Conservation (phyloP, 2,888 invertebrate genomes). For the Lamellibrachia satsuma region DNA sequence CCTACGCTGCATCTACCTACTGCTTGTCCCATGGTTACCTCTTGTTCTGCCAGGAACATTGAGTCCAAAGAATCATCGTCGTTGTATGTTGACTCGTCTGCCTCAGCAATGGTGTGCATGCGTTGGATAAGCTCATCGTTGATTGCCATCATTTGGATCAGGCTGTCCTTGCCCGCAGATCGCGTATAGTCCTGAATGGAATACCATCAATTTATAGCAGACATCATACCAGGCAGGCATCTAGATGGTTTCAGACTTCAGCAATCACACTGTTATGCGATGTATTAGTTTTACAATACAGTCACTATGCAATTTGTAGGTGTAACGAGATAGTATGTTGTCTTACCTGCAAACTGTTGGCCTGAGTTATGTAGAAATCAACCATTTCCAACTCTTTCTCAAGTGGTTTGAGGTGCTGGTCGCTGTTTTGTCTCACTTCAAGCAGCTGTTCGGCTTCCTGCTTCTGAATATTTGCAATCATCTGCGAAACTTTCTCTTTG, state of each 20-base stretch:
- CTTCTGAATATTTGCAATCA: slow-evolving; percentile 29
- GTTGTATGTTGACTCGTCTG: slow-evolving; percentile 28
- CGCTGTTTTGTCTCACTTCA: slow-evolving; percentile 35
- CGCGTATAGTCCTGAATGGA: neutral
- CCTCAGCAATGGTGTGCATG: slow-evolving; percentile 41
- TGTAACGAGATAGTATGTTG: too few relatives aligned
- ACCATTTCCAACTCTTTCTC: slow-evolving; percentile 37
- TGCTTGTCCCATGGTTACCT: too few relatives aligned
- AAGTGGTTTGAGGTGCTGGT: slow-evolving; percentile 36
- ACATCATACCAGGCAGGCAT: too few relatives aligned
- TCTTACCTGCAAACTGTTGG: slow-evolving; percentile 30
- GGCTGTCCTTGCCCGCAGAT: neutral
- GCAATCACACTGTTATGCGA: too few relatives aligned
- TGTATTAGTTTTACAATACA: too few relatives aligned
- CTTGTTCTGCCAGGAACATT: too few relatives aligned
- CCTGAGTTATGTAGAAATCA: slow-evolving; percentile 34
- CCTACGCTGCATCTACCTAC: too few relatives aligned
- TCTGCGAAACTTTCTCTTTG: slow-evolving; percentile 34
- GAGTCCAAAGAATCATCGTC: neutral
- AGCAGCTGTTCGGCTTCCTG: slow-evolving; percentile 38
- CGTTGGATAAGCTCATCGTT: slow-evolving; percentile 44
- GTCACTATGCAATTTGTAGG: too few relatives aligned
- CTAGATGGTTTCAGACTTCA: too few relatives aligned
- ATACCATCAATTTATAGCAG: neutral
- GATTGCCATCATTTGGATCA: slow-evolving; percentile 37